Percentiles rank a stretch among this genome's conserved stretches.
phyloP scores from a whole-genome alignment of 1,140 invertebrate species.

The Solenopsis invicta region DNA sequence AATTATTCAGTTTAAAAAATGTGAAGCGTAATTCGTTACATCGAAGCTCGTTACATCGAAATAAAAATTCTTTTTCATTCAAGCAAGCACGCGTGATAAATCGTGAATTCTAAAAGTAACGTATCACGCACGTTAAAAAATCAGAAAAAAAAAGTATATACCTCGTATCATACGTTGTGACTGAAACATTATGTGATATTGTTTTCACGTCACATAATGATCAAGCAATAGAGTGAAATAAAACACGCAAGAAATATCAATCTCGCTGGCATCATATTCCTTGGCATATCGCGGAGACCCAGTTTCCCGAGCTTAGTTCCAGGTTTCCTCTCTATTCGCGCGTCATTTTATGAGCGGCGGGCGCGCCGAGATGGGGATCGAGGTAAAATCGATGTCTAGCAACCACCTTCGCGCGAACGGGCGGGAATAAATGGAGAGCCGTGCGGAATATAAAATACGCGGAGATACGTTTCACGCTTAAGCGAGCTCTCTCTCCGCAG shows the following conservation, averaged over 20 bases:
- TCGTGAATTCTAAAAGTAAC: neutral
- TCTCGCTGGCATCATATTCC: constrained; percentile 47
- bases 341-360: constrained; percentile 60
- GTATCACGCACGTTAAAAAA: neutral
- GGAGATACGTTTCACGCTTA: constrained; percentile 63
- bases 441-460: constrained; percentile 64
- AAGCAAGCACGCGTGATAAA: neutral
- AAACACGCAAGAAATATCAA: constrained; percentile 55
- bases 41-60: neutral
- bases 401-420: constrained; percentile 60
- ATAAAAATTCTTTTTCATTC: neutral
- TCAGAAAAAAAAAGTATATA: neutral
- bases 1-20: neutral
- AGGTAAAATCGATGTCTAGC: constrained; percentile 65
- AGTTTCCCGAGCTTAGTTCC: constrained; percentile 55
- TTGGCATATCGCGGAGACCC: constrained; percentile 37
- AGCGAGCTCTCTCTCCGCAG: constrained; percentile 56
- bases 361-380: constrained; percentile 53
- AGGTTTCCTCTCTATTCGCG: constrained; percentile 61
- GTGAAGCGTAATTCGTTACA: neutral
- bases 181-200: neutral
- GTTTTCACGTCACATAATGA: constrained; percentile 24
- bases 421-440: constrained; percentile 61
- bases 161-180: neutral
- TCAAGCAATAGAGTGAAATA: constrained; percentile 41